Percentiles rank a stretch among this genome's conserved stretches.
Evolutionary conservation across 2,797 vertebrate species (phyloP).

Genomic region (Micrastur ruficollis): DNA sequence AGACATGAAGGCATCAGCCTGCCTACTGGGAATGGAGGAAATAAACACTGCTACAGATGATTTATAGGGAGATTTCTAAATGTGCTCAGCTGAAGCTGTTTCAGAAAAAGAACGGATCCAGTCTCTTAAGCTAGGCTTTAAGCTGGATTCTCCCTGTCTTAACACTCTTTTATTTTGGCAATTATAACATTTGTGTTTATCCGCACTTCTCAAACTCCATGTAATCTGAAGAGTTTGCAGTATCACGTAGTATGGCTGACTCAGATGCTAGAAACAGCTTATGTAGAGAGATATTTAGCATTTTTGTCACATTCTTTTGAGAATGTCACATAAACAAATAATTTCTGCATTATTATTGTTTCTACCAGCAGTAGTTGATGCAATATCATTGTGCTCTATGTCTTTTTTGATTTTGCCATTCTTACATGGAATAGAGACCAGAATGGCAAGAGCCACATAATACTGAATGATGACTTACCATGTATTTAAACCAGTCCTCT

Average conservation of each 20-base stretch:
- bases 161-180: slow-evolving; percentile 51
- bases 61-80: not conserved
- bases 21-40: not conserved
- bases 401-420: not conserved
- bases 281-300: not conserved
- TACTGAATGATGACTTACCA: not conserved
- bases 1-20: not conserved
- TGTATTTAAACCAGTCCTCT: not conserved
- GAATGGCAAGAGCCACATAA: not conserved
- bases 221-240: slow-evolving; percentile 19
- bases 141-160: slow-evolving; percentile 14
- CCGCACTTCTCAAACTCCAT: not conserved
- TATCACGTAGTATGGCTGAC: not conserved
- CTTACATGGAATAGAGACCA: not conserved
- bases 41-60: not conserved
- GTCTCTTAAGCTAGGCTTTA: not conserved
- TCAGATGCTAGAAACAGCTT: not conserved
- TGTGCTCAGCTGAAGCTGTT: not conserved
- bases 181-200: slow-evolving; percentile 56
- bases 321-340: slow-evolving; percentile 8
- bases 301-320: slow-evolving; percentile 7
- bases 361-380: not conserved
- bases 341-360: not conserved
- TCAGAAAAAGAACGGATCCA: not conserved
- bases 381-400: not conserved